Evolutionary conservation across 2,113 vertebrate genomes (phyloP).

Genomic region (Plecotus auritus): DNA sequence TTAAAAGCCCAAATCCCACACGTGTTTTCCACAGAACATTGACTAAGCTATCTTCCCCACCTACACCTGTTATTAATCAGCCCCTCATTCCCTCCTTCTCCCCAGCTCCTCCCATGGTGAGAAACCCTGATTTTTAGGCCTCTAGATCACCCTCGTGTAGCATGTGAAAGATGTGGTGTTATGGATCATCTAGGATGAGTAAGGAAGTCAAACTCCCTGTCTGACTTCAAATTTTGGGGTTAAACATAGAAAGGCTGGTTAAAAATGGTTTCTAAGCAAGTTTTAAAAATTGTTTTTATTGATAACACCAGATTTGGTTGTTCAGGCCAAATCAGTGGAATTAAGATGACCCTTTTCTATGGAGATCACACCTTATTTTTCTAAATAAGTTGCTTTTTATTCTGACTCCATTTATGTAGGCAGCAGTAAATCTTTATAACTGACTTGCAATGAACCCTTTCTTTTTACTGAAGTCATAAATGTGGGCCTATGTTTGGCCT

Average conservation of each 20-base stretch:
- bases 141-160: neutral
- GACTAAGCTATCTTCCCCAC: neutral
- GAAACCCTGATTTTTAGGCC: neutral
- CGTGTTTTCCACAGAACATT: neutral
- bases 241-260: neutral
- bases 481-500: neutral
- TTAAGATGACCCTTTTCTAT: neutral
- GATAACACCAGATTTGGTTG: neutral
- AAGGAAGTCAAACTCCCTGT: neutral
- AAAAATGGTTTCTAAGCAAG: neutral
- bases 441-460: neutral
- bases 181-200: neutral
- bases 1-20: neutral
- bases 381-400: neutral
- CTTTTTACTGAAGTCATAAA: neutral
- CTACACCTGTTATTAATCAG: constrained; percentile 27
- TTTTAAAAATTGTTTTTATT: neutral
- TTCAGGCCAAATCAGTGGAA: neutral
- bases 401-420: neutral
- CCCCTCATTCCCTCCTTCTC: neutral
- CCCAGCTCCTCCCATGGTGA: neutral
- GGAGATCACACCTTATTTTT: neutral
- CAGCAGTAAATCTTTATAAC: neutral
- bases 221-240: neutral
- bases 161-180: neutral